phyloP scores from a whole-genome alignment of 2,797 vertebrate genomes.

The Notoglanidium macrostoma region DNA sequence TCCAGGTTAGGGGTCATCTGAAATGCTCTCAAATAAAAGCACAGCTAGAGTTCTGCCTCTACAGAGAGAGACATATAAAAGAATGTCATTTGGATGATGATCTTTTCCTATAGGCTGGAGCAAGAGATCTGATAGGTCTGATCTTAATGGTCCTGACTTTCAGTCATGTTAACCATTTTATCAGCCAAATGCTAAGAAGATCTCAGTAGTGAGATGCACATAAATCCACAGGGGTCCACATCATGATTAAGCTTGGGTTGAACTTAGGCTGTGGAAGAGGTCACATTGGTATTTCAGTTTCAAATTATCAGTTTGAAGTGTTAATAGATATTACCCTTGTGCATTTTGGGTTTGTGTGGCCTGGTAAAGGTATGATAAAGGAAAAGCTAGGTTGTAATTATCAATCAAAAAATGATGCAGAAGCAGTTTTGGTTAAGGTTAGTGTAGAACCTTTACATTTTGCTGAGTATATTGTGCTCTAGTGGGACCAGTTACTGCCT shows the following conservation, averaged over 20 bases:
- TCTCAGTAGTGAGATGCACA: background rate
- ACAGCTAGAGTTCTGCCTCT: background rate
- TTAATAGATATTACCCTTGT: constrained; percentile 17
- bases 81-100: constrained; percentile 1
- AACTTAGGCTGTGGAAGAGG: background rate
- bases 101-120: background rate
- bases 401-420: background rate
- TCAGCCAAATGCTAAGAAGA: background rate
- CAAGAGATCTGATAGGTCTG: background rate
- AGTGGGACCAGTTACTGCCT: background rate
- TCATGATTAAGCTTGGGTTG: constrained; percentile 6
- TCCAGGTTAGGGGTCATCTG: constrained; percentile 40
- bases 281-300: background rate
- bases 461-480: background rate
- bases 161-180: background rate
- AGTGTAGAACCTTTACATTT: background rate
- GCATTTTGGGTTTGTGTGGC: background rate
- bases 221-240: constrained; percentile 1
- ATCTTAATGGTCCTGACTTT: background rate
- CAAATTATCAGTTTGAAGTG: background rate
- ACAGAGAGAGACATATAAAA: background rate
- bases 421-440: background rate
- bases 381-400: background rate
- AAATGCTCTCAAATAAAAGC: constrained; percentile 30
- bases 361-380: background rate